A percentile compares a stretch with the other conserved stretches of the same genome.
phyloP scores from a whole-genome alignment of 2,113 vertebrate species.

The Origma solitaria region DNA sequence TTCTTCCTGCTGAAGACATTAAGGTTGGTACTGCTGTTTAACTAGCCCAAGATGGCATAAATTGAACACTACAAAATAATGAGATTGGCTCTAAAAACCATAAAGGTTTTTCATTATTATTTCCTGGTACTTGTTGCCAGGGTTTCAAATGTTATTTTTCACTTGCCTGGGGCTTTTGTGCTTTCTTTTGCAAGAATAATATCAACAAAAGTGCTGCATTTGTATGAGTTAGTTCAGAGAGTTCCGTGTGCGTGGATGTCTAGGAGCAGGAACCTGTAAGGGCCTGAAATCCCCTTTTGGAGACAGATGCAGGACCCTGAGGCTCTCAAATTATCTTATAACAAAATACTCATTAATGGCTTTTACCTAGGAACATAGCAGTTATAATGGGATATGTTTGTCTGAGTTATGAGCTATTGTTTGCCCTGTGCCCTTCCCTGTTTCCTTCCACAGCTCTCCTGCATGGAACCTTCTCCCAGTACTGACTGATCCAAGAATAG shows the following conservation, averaged over 20 bases:
- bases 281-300: background rate
- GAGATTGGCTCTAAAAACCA: background rate
- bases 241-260: accelerated
- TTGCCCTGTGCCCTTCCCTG: background rate
- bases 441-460: background rate
- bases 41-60: background rate
- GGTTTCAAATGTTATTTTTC: background rate
- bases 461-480: background rate
- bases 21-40: background rate
- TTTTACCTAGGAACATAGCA: background rate
- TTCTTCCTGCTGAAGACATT: background rate
- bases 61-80: background rate
- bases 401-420: background rate
- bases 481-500: background rate
- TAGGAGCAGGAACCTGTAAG: background rate
- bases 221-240: background rate
- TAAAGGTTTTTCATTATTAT: background rate
- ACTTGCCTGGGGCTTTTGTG: background rate
- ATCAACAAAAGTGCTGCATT: background rate
- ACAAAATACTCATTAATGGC: background rate
- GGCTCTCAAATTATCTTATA: background rate
- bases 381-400: background rate
- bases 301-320: background rate
- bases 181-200: background rate
- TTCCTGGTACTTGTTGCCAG: background rate